These are phyloP conservation scores for Pogonomyrmex barbatus DNA, from an alignment of 1,140 invertebrate species.

Conservation along the genomic window DNA sequence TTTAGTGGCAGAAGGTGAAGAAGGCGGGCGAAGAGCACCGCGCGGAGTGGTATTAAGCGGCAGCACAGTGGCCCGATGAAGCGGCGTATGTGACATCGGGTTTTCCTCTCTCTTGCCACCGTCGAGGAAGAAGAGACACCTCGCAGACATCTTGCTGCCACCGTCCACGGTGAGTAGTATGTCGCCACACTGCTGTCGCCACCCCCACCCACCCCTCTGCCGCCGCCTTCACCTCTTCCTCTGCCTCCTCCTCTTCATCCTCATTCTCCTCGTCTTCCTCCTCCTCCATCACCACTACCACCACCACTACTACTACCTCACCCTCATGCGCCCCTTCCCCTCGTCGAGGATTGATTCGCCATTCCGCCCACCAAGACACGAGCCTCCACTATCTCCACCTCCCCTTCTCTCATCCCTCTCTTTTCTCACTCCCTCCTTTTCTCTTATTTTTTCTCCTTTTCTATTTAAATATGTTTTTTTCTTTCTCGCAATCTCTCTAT, in stretches of 20 bases:
- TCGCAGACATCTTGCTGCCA: constrained; percentile 73
- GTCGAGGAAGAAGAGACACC: constrained; percentile 71
- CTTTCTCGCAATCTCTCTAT: constrained; percentile 10
- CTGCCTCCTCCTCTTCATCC: constrained; percentile 5
- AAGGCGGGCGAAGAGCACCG: constrained; percentile 72
- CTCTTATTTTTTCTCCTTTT: not conserved
- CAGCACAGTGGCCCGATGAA: constrained; percentile 79
- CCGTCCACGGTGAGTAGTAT: constrained; percentile 78
- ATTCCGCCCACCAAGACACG: constrained; percentile 66
- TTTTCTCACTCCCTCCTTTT: not conserved
- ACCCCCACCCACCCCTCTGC: constrained; percentile 26
- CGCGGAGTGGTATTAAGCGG: constrained; percentile 76
- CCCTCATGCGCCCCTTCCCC: constrained; percentile 33
- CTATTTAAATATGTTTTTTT: constrained; percentile 25
- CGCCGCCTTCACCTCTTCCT: not conserved
- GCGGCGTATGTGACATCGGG: constrained; percentile 81
- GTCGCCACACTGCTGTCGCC: constrained; percentile 44
- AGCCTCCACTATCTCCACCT: constrained; percentile 29
- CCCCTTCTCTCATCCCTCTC: constrained; percentile 16
- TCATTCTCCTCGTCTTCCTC: not conserved
- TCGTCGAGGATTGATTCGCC: constrained; percentile 74
- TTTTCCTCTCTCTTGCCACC: constrained; percentile 76
- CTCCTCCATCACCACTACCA: not conserved
- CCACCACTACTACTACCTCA: not conserved
- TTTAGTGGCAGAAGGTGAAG: constrained; percentile 78